Evolutionary conservation across 2,888 invertebrate genomes (phyloP), one percentile per base, ranked within the genome.

Genomic region (Phengaris arion): DNA sequence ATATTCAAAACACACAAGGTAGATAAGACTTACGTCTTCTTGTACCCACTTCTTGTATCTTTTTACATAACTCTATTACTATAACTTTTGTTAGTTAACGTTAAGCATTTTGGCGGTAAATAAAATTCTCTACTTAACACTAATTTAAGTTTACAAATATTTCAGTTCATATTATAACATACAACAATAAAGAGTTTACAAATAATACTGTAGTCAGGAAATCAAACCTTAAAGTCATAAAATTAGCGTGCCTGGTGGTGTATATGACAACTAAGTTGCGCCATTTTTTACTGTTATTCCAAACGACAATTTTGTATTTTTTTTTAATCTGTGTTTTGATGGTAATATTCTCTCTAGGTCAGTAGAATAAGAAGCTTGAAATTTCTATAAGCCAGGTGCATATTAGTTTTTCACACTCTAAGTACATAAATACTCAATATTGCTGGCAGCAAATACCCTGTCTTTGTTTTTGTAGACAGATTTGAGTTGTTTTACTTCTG

Each of bases 51-150:
- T 64, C 35, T 15, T 35, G 45, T 72, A 46, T 72, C 22, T 54
- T 22, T 72, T 72, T 12, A 72, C 72, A 72, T 72, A 54, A 12
- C 7, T 72, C 52, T 35, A 70, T 52, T 22, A 22, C 22, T 22
- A 22, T 22, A 22, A 54, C 13, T 54, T 35, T 72, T 64, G 64
- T 45, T 64, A 64, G 35, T 64, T 64, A 64, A 45, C 35, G 64
- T 59, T 46, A 75, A 70, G 48, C 75, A 69, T 75, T 57, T 69
- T 69, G 69, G 54, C 69, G 46, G 75, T 75, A 75, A 75, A 75
- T 75, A 75, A 75, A 75, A 75, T 57, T 75, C 75, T 75, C 75
- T 75, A 75, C 75, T 75, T 75, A 75, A 64, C 48, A 75, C 75
- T 75, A 75, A 55, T 75, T 75, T 75, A 75, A 69, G 75, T 70